Base-by-base conservation (phyloP, 2,113 vertebrate genomes). In the Tetrao urogallus region DNA sequence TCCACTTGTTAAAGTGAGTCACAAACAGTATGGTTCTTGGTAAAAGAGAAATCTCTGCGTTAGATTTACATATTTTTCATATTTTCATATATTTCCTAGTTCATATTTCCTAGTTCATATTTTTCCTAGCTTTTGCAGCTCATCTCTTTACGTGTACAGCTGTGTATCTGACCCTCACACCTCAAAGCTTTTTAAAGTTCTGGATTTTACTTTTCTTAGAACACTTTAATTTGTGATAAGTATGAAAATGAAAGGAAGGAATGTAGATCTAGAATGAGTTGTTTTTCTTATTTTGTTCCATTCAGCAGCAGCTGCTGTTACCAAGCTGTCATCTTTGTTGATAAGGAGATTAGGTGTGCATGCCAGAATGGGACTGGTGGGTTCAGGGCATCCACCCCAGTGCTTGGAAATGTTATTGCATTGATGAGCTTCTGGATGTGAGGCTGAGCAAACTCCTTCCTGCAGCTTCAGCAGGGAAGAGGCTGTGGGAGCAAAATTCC, bases 291-390 rank as follows among this genome's bases (percentile, higher is more conserved):
- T 94, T 95, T 96, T 96, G 97, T 96, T 92, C 94, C 95, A 95
- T 96, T 93, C 97, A 97, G 96, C 95, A 97, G 94, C 97, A 96
- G 97, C 97, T 97, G 97, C 96, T 93, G 91, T 97, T 97, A 81
- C 96, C 93, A 97, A 97, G 97, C 96, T 97, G 96, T 97, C 97
- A 90, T 97, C 93, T 92, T 91, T 88, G 97, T 97, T 97, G 97
- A 96, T 97, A 97, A 80, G 97, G 95, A 94, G 95, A 95, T 94
- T 96, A 79, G 91, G 60, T 90, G 92, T 4, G 6, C 67, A 38
- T 96, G 96, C 92, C 94, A 52, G 83, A 76, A 40, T 0, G 8
- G 82, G 89, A 78, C 92, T 54, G 77, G 86, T 66, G 89, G 92
- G 91, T 65, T 93, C 65, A 6, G n/a, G 3, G 28, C 3, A 6